A percentile compares a stretch with the other conserved stretches of the same genome.
Evolutionary conservation across 2,888 invertebrate genomes (phyloP).

Genomic region (Zygothrica quintamaculata): DNA sequence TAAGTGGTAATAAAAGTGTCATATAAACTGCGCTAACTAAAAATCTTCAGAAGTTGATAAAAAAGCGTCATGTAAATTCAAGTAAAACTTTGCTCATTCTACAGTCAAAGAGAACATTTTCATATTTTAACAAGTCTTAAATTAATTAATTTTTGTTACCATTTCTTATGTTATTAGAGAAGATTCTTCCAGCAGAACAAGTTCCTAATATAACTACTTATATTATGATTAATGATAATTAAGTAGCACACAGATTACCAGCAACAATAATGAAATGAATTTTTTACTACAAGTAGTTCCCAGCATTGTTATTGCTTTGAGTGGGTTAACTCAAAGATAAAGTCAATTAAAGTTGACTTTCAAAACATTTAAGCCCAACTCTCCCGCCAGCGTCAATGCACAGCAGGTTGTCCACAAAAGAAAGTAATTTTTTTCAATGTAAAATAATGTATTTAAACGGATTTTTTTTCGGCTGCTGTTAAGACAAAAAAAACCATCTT

Average conservation of each 20-base stretch:
- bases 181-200: background rate
- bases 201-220: conserved; percentile 26
- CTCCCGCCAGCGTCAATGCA: conserved; percentile 7
- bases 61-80: too few relatives aligned
- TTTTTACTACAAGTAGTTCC: conserved; percentile 29
- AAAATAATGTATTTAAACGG: conserved; percentile 33
- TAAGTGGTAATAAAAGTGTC: conserved; percentile 58
- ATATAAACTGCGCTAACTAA: conserved; percentile 12
- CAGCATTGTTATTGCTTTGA: conserved; percentile 32
- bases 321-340: conserved; percentile 34
- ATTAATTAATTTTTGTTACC: conserved; percentile 12
- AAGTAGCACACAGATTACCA: conserved; percentile 26
- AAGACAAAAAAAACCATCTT: too few relatives aligned
- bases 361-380: conserved; percentile 56
- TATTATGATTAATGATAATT: conserved; percentile 53
- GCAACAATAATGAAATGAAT: conserved; percentile 36
- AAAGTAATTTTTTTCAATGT: conserved; percentile 28
- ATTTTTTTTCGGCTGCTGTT: too few relatives aligned
- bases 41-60: conserved; percentile 30
- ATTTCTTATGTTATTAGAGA: conserved; percentile 7
- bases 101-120: too few relatives aligned
- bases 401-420: conserved; percentile 43
- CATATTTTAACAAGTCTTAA: conserved; percentile 2
- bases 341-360: conserved; percentile 69
- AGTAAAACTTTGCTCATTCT: too few relatives aligned